Conservation (phyloP, 2,113 vertebrate species). For the Ellobius talpinus region DNA sequence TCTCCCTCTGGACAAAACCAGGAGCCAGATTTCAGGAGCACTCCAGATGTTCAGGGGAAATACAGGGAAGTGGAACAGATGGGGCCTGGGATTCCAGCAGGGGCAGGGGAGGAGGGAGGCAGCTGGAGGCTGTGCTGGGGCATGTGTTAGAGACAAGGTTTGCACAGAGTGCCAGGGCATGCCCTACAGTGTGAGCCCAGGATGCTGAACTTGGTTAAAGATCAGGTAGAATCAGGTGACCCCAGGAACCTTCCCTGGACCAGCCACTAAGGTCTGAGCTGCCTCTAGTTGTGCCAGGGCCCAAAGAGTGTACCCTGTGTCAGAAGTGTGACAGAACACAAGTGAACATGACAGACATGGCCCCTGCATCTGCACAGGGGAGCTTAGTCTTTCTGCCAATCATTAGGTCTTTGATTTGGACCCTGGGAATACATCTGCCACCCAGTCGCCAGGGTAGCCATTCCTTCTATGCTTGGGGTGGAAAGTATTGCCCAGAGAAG, state of each 20-base stretch:
- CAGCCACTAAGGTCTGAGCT: neutral
- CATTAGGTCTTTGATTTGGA: neutral
- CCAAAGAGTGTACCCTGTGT: neutral
- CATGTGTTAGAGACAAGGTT: conserved; percentile 18
- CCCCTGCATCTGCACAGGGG: neutral
- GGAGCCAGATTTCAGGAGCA: conserved; percentile 74
- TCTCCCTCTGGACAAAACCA: conserved; percentile 64
- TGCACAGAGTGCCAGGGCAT: neutral
- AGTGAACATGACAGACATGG: neutral
- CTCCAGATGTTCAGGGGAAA: conserved; percentile 78
- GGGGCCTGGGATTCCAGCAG: conserved; percentile 68
- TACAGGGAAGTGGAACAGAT: conserved; percentile 72
- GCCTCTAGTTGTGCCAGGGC: neutral
- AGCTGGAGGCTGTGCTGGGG: conserved; percentile 59
- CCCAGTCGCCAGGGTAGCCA: neutral
- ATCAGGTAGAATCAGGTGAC: neutral
- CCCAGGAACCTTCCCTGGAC: neutral
- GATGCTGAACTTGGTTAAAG: neutral
- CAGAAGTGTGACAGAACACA: neutral
- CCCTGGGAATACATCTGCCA: neutral
- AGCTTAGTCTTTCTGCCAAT: neutral
- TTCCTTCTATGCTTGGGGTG: neutral
- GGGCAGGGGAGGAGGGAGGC: conserved; percentile 34
- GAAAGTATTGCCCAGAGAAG: neutral
- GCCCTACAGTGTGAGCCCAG: neutral